Evolutionary conservation across 2,797 vertebrate species (phyloP), one percentile per base, ranked within the genome.

Genomic region (Bothrops alternatus): DNA sequence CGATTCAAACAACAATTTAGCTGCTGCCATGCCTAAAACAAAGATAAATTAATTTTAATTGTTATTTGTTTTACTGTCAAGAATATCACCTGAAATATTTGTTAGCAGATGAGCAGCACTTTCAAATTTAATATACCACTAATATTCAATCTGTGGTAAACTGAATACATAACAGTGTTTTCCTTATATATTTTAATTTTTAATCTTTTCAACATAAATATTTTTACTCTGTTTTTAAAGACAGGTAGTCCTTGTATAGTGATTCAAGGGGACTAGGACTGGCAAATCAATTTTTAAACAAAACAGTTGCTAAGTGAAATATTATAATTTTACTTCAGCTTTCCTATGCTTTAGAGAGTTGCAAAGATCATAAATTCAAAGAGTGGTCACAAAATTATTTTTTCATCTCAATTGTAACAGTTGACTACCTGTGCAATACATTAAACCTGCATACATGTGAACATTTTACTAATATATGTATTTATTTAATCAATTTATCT

Each of bases 21-120:
- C 98, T 13, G 98, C 98, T 0, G 97, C 97, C 94, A 98, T 95
- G 87, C 98, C 98, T 98, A 93, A 28, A 32, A 42, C n/a, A 88
- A 94, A 94, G 94, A 90, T 93, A 4, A 96, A 87, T 90, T 90
- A 94, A 20, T 16, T 2, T 25, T 11, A 78, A 28, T 69, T 12
- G 8, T 88, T 10, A 32, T 88, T 57, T 47, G n/a, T 14, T 32
- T 55, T 42, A 90, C 23, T 50, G 26, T 73, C 56, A 53, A 50
- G 53, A 89, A 63, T 14, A 90, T 12, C 20, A 56, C 23, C 55
- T 20, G 32, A 32, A 50, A 63, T 11, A 11, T 47, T 2, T 50
- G 14, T 65, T 65, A 55, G 10, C n/a, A 87, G 85, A 55, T 26
- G 53, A 87, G 12, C 2, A 10, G 50, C 37, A 12, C 4, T 85